phyloP scores from a whole-genome alignment of 2,888 invertebrate genomes.

The Anorthoa munda region DNA sequence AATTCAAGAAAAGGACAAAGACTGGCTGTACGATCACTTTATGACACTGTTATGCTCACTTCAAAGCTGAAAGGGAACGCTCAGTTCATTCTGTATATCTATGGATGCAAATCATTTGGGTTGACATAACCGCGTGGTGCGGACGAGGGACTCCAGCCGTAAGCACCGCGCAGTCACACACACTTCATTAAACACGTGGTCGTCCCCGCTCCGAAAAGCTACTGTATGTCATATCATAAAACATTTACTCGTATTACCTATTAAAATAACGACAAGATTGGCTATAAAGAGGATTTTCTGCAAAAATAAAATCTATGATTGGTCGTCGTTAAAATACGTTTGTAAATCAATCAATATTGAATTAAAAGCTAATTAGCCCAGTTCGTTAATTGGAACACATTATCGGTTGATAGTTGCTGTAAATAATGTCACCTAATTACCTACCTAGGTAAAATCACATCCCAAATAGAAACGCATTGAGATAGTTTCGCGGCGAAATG shows the following conservation, averaged over 20 bases:
- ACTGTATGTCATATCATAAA: conserved; percentile 39
- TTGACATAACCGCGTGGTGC: conserved; percentile 39
- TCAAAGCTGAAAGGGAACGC: neutral
- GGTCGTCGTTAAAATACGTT: neutral
- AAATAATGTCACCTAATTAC: neutral
- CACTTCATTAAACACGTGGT: conserved; percentile 51
- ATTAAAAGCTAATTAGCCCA: conserved; percentile 10
- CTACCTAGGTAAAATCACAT: neutral
- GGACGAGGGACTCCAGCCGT: conserved; percentile 24
- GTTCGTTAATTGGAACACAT: conserved; percentile 1
- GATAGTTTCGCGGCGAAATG: neutral
- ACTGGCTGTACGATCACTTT: neutral
- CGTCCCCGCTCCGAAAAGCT: conserved; percentile 39
- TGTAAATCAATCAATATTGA: neutral
- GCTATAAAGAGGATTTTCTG: conserved; percentile 10
- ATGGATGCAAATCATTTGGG: conserved; percentile 76
- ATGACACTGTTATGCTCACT: neutral
- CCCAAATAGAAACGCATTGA: conserved; percentile 5
- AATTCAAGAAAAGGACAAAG: neutral
- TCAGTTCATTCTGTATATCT: neutral
- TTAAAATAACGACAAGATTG: conserved; percentile 15
- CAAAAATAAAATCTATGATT: neutral
- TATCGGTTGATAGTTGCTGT: conserved; percentile 1
- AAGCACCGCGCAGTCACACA: conserved; percentile 40
- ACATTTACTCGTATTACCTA: conserved; percentile 31